A percentile compares a stretch with the other conserved stretches of the same genome.
These are phyloP conservation scores for Octodon degus DNA, from an alignment of 2,113 vertebrate genomes.

Conservation along the genomic window DNA sequence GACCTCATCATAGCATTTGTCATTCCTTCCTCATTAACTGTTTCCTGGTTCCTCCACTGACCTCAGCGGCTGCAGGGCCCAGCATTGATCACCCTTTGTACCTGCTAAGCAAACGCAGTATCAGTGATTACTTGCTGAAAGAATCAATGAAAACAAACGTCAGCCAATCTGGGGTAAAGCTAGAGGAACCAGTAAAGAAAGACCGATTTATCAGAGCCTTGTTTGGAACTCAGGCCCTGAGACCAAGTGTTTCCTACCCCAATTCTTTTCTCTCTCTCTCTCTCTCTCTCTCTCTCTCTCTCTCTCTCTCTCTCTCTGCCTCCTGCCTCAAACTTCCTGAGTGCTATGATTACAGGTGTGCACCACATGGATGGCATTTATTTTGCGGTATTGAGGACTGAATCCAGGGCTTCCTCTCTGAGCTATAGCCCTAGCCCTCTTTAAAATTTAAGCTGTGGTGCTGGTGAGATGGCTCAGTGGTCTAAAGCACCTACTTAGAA, in stretches of 20 bases:
- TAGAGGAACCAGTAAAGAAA: neutral
- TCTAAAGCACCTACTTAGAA: too few relatives aligned
- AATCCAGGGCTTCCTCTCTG: neutral
- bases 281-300: rapidly evolving
- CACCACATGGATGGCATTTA: neutral
- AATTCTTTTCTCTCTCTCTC: neutral
- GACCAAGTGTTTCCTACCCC: neutral
- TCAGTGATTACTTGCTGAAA: neutral
- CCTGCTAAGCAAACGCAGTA: neutral
- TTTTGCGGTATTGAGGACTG: neutral
- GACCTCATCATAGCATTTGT: neutral
- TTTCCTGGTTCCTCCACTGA: neutral
- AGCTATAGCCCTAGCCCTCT: neutral
- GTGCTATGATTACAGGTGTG: neutral
- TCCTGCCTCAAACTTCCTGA: neutral
- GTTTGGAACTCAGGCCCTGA: neutral
- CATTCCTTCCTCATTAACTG: neutral
- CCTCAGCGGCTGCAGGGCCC: neutral
- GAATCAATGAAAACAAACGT: neutral
- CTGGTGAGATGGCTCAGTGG: too few relatives aligned
- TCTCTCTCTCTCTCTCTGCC: neutral
- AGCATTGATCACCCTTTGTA: neutral
- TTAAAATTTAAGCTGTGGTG: neutral
- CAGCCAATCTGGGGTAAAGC: neutral
- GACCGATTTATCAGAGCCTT: neutral